Evolutionary conservation across 2,797 vertebrate genomes (phyloP).

Genomic region (Oreochromis mossambicus): DNA sequence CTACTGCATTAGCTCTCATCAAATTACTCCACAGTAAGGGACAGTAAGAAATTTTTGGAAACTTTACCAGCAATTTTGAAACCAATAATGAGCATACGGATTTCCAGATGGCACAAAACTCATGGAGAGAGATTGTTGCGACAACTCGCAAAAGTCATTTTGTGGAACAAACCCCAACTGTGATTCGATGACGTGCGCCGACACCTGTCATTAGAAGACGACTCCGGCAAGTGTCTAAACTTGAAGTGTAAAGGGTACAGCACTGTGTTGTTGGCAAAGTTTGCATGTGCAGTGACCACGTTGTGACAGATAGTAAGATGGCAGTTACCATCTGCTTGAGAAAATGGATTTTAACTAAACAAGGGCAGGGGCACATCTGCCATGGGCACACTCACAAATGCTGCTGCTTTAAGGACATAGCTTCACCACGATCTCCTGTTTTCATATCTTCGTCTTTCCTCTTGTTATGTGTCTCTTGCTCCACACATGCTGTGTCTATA

Average conservation of each 20-base stretch:
- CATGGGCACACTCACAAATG: not conserved
- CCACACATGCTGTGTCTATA: constrained; percentile 1
- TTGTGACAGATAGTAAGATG: not conserved
- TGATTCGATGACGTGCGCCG: not conserved
- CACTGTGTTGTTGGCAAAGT: not conserved
- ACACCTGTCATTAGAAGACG: not conserved
- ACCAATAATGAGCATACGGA: not conserved
- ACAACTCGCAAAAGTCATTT: not conserved
- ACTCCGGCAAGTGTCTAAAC: not conserved
- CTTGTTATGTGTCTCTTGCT: not conserved
- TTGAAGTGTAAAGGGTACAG: not conserved
- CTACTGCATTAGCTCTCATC: not conserved
- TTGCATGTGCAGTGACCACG: not conserved
- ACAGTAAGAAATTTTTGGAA: not conserved
- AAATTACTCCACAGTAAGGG: not conserved
- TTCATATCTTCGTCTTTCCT: not conserved
- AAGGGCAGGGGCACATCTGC: not conserved
- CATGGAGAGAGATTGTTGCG: not conserved
- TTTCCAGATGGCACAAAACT: not conserved
- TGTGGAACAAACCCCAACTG: not conserved
- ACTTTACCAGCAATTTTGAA: not conserved
- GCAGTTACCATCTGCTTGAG: not conserved
- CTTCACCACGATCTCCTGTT: not conserved
- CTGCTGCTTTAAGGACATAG: not conserved
- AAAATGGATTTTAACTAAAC: not conserved